Conservation (phyloP, 2,797 vertebrate species). For the Cryptoblepharus egeriae region DNA sequence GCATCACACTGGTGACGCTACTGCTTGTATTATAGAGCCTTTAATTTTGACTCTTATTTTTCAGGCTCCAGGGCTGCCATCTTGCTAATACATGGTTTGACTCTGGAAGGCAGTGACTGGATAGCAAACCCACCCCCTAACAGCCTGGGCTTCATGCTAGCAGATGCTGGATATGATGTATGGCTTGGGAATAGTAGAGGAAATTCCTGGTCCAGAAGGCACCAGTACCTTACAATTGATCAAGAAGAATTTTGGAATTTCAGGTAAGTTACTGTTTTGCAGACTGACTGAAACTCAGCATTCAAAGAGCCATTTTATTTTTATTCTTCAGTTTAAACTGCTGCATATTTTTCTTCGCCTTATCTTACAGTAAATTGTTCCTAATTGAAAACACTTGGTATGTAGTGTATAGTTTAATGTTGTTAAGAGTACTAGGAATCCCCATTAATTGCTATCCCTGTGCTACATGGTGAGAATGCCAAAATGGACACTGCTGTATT, state of each 20-base stretch:
- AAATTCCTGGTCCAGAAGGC: constrained; percentile 64
- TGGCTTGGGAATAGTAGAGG: constrained; percentile 75
- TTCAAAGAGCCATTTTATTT: too few relatives aligned
- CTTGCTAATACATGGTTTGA: constrained; percentile 68
- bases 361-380: too few relatives aligned
- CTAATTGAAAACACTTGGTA: too few relatives aligned
- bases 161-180: constrained; percentile 78
- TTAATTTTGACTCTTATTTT: constrained; percentile 15
- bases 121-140: constrained; percentile 69
- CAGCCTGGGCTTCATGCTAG: constrained; percentile 81
- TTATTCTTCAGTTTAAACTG: not conserved
- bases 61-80: constrained; percentile 50
- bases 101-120: constrained; percentile 63
- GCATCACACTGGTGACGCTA: too few relatives aligned
- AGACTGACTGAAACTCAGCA: too few relatives aligned
- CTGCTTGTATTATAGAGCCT: too few relatives aligned
- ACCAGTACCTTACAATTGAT: constrained; percentile 53
- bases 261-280: constrained; percentile 59
- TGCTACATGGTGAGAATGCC: too few relatives aligned
- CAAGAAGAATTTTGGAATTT: constrained; percentile 73
- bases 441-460: too few relatives aligned
- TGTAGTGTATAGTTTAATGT: too few relatives aligned
- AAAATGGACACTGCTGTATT: too few relatives aligned
- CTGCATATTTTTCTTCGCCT: not conserved
- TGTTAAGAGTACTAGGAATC: too few relatives aligned